Conservation (phyloP, 2,113 vertebrate genomes). For the Prionailurus bengalensis region DNA sequence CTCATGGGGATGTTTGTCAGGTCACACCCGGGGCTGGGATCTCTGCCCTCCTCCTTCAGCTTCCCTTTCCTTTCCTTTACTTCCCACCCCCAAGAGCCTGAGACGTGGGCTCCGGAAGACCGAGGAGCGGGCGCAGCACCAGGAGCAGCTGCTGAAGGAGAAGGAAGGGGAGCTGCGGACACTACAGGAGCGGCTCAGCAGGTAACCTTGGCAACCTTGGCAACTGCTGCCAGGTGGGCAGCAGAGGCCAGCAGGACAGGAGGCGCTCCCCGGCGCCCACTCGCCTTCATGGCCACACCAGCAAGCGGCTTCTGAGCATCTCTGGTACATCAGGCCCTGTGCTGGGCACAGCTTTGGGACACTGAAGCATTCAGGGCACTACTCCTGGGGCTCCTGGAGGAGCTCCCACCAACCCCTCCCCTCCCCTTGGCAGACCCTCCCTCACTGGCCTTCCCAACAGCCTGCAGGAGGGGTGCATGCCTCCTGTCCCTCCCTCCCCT, state of each 20-base stretch:
- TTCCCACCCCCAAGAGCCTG: conserved; percentile 78
- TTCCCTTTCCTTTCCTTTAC: background rate
- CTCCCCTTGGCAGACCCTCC: background rate
- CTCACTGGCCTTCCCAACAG: background rate
- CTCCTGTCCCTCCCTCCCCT: background rate
- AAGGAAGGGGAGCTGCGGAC: conserved; percentile 65
- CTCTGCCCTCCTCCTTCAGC: background rate
- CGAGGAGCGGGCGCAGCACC: conserved; percentile 56
- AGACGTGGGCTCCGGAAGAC: conserved; percentile 3
- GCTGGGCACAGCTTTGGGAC: background rate
- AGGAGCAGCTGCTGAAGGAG: conserved; percentile 72
- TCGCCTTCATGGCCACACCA: rapidly evolving
- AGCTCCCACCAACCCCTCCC: background rate
- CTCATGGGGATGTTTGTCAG: background rate
- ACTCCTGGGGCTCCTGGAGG: background rate
- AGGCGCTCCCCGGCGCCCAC: background rate
- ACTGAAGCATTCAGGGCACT: background rate
- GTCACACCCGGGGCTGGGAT: background rate
- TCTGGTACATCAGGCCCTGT: rapidly evolving
- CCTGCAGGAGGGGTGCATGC: background rate
- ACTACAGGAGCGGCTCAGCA: conserved; percentile 84
- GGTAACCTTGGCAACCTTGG: conserved; percentile 75
- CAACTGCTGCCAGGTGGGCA: background rate
- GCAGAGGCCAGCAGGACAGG: rapidly evolving
- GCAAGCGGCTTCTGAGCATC: background rate